A percentile compares a stretch with the other conserved stretches of the same genome.
phyloP scores from a whole-genome alignment of 2,888 invertebrate species.

The Agrotis ipsilon region DNA sequence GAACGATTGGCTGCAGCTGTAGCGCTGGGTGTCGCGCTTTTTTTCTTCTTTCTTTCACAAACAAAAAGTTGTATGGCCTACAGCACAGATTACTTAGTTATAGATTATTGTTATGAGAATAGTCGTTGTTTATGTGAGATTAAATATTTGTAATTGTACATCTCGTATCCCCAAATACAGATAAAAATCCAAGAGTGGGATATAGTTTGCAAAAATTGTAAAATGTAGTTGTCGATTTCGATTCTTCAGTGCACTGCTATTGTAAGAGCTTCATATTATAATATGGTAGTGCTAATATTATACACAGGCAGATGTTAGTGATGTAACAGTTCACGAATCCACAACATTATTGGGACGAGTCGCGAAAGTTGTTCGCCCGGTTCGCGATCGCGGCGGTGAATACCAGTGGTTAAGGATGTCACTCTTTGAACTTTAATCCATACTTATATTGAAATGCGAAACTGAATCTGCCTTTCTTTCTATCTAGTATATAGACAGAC shows the following conservation, averaged over 20 bases:
- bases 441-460: neutral
- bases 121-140: no score
- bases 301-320: conserved; percentile 64
- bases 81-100: no score
- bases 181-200: no score
- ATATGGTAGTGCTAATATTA: conserved; percentile 62
- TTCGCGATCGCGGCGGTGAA: conserved; percentile 71
- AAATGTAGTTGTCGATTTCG: conserved; percentile 27
- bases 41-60: no score
- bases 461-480: neutral
- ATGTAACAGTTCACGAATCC: conserved; percentile 79
- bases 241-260: conserved; percentile 23
- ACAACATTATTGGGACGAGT: conserved; percentile 81
- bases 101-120: no score
- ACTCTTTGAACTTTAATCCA: neutral
- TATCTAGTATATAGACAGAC: no score
- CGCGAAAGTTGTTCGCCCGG: conserved; percentile 85
- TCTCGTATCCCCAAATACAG: no score
- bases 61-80: no score
- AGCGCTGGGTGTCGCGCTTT: no score
- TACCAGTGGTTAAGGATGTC: conserved; percentile 68
- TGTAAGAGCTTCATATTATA: conserved; percentile 30
- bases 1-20: no score
- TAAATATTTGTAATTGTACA: no score
- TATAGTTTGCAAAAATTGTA: neutral